Conservation (phyloP, 64 coral and sea anemone species). For the Dendronephthya gigantea region DNA sequence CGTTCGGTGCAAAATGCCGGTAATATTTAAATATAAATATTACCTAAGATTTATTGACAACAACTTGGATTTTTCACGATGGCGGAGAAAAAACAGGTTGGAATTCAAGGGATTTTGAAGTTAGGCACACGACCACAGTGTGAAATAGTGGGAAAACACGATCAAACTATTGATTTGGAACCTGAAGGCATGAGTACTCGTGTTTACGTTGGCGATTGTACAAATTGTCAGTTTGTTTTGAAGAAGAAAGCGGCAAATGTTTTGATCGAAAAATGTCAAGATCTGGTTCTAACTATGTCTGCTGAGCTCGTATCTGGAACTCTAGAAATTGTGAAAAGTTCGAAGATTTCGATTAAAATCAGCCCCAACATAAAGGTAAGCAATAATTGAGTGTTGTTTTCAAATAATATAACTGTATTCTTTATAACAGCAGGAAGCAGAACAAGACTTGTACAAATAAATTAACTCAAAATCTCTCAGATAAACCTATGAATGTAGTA, state of each 20-base stretch:
- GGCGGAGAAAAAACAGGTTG: not conserved
- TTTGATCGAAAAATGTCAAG: conserved; percentile 16
- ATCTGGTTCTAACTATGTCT: not conserved
- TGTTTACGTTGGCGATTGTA: not conserved
- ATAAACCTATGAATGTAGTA: no score
- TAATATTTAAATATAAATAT: not conserved
- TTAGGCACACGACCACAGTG: not conserved
- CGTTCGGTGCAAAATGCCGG: not conserved
- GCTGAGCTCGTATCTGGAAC: not conserved
- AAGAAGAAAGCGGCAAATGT: conserved; percentile 10
- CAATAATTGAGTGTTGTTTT: not conserved
- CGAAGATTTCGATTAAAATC: not conserved
- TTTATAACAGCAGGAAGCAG: not conserved
- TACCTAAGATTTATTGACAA: not conserved
- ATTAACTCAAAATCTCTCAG: no score
- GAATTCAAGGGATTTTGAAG: not conserved
- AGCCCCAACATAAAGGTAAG: not conserved
- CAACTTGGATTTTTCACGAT: not conserved
- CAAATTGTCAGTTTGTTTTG: not conserved
- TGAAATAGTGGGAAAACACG: not conserved
- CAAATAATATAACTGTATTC: not conserved
- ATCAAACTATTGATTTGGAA: not conserved
- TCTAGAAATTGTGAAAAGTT: not conserved
- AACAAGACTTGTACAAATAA: no score
- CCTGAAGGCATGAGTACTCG: not conserved